Percentiles rank a stretch among this genome's conserved stretches.
These are phyloP conservation scores for Lacanobia oleracea DNA, from an alignment of 2,888 invertebrate genomes.

Conservation along the genomic window DNA sequence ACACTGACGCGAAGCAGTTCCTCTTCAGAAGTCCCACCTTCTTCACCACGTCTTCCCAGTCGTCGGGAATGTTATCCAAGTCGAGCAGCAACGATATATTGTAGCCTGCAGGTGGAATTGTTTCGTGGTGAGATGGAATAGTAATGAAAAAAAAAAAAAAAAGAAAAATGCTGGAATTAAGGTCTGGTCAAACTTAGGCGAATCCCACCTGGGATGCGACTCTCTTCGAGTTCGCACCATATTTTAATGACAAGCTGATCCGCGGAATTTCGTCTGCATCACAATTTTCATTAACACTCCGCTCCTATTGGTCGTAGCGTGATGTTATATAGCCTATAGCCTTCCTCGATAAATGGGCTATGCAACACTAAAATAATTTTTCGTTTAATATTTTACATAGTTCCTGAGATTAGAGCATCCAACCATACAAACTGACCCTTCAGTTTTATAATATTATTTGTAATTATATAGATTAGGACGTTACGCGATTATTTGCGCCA, in stretches of 20 bases:
- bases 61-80: conserved; percentile 97
- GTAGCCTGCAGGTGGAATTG: conserved; percentile 92
- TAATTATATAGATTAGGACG: background rate
- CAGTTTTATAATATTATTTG: too few relatives aligned
- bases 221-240: background rate
- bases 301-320: too few relatives aligned
- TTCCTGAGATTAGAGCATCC: too few relatives aligned
- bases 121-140: background rate
- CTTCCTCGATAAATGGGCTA: too few relatives aligned
- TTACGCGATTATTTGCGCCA: background rate
- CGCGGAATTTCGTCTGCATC: too few relatives aligned
- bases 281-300: too few relatives aligned
- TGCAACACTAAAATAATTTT: too few relatives aligned
- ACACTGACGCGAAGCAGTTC: conserved; percentile 99
- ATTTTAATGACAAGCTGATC: background rate
- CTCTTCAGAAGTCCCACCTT: conserved; percentile 98
- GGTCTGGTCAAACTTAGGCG: background rate
- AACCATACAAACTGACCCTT: too few relatives aligned
- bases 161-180: background rate
- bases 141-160: background rate
- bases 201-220: background rate
- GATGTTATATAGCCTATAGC: too few relatives aligned
- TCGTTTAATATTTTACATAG: too few relatives aligned
- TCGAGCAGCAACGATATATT: conserved; percentile 98
- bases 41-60: conserved; percentile 97